Evolutionary conservation across 2,797 vertebrate species (phyloP).

Genomic region (Alauda arvensis): DNA sequence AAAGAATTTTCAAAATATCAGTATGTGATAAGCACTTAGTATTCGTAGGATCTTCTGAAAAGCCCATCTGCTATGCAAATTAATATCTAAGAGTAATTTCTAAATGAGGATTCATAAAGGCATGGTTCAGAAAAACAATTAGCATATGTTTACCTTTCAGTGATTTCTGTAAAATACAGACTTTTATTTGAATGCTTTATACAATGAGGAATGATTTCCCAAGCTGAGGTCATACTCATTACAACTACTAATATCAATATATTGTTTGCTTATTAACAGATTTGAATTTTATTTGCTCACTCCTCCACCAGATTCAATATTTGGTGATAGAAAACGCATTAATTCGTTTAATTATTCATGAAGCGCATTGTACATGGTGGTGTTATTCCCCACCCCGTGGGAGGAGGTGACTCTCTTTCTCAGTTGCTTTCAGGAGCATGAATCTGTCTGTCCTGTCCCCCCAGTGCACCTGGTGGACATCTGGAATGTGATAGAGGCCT

Average conservation of each 20-base stretch:
- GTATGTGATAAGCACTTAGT: neutral
- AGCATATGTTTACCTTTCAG: conserved; percentile 23
- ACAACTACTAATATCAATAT: neutral
- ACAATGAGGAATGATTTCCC: neutral
- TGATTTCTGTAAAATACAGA: neutral
- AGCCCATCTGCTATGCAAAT: conserved; percentile 52
- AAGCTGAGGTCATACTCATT: neutral
- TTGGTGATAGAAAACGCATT: neutral
- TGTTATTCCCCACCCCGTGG: neutral
- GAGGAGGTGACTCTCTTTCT: neutral
- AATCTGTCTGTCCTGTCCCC: conserved; percentile 19
- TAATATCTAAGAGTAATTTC: conserved; percentile 49
- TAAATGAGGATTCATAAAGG: conserved; percentile 17
- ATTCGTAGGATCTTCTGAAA: conserved; percentile 20
- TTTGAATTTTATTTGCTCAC: neutral
- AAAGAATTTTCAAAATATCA: conserved; percentile 36
- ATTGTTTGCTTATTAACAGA: neutral
- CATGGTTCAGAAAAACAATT: conserved; percentile 25
- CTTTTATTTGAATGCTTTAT: neutral
- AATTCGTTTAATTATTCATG: neutral
- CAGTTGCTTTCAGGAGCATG: neutral
- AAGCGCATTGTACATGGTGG: neutral
- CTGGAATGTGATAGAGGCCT: conserved; percentile 96
- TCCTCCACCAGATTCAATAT: neutral
- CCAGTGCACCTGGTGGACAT: conserved; percentile 97